Evolutionary conservation across 1,140 invertebrate genomes (phyloP).

Genomic region (Hypsibius dujardini): DNA sequence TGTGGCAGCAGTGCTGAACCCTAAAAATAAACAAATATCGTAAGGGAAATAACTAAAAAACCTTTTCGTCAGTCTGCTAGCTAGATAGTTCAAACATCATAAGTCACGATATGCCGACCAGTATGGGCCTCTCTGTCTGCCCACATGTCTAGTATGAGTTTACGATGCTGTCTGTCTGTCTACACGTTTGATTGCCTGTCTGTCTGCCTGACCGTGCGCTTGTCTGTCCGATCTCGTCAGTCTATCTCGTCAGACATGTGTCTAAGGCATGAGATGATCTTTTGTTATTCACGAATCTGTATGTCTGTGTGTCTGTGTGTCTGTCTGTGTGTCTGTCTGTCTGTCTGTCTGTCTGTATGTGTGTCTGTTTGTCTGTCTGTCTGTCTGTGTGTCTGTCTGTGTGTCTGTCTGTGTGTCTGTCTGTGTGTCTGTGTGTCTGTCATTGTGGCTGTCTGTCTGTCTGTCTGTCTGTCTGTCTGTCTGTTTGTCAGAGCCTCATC

Average conservation of each 20-base stretch:
- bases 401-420: background rate
- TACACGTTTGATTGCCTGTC: background rate
- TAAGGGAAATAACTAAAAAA: slow-evolving; percentile 7
- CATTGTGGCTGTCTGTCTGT: background rate
- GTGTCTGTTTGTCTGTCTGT: background rate
- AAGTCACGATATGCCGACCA: background rate
- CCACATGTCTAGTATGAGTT: background rate
- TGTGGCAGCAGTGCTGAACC: too few relatives aligned
- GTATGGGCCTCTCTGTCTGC: background rate
- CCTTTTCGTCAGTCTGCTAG: background rate
- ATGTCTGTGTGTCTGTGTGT: too few relatives aligned
- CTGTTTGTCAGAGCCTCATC: background rate
- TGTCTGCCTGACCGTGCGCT: background rate
- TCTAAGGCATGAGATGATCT: background rate
- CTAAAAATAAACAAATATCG: background rate
- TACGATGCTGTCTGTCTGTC: background rate
- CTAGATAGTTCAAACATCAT: background rate
- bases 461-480: background rate
- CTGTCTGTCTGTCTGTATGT: background rate
- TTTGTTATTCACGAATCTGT: background rate
- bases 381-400: background rate
- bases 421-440: background rate
- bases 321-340: too few relatives aligned
- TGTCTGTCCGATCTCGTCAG: background rate
- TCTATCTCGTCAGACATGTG: too few relatives aligned